Evolutionary conservation across 35 echinoderm and acorn worm genomes (phyloP), one percentile per base, ranked within the genome.

Genomic region (Apostichopus californicus): DNA sequence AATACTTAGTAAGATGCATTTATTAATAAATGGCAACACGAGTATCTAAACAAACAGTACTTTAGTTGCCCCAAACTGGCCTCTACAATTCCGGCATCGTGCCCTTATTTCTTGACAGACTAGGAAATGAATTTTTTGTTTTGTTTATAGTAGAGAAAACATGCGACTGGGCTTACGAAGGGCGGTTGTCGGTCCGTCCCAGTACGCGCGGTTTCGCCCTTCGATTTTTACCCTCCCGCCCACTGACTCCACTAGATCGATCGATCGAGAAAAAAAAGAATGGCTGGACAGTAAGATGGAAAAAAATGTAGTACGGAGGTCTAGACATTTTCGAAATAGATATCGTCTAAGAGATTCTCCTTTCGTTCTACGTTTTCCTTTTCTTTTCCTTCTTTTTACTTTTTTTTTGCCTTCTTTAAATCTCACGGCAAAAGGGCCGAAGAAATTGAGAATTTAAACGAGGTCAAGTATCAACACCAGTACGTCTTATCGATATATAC

Each of bases 11-110:
- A 22, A 75, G 81, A 85, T 85, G 57, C 58, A 20, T 85, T 58
- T 85, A 85, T 85, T 58, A 85, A 85, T 85, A 85, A 85, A 85
- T 85, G 34, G n/a, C 55, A 56, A 85, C 23, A 56, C 54, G 20
- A 23, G 81, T 55, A 85, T 85, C 52, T 59, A 85, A 56, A 85
- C 81, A 60, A 59, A 59, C 81, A 60, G n/a, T 59, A 56, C 55
- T 85, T 53, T 9, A 59, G 1, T 18, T 75, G 21, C 81, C 81
- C 57, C 55, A 22, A 5, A n/a, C 17, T 85, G 56, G 57, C 34
- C 81, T 52, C 81, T 59, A 15, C 17, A 15, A 85, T 15, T 24
- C 81, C 81, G 56, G 20, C 81, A 59, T 85, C 57, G 17, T 85
- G 57, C 81, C 80, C 81, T 59, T 56, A 13, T 85, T 85, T 84